A percentile compares a stretch with the other conserved stretches of the same genome.
Conservation (phyloP, 1,140 invertebrate genomes). For the Littorina saxatilis region DNA sequence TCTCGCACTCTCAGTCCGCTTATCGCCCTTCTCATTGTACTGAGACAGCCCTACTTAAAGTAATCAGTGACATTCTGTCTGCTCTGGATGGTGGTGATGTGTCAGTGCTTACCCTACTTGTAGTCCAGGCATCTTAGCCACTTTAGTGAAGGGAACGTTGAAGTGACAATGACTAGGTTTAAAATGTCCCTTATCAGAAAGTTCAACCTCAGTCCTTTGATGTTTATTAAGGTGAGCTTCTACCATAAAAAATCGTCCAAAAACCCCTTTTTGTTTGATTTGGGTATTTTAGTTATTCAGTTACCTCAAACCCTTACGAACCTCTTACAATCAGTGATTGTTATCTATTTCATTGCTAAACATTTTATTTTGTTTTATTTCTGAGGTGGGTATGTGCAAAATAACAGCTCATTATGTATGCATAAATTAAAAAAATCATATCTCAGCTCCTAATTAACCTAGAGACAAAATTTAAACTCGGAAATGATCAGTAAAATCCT, state of each 20-base stretch:
- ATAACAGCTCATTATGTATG: not conserved
- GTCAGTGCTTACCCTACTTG: too few relatives aligned
- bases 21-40: too few relatives aligned
- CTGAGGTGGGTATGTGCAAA: not conserved
- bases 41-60: too few relatives aligned
- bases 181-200: too few relatives aligned
- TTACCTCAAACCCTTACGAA: not conserved
- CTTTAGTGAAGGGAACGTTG: too few relatives aligned
- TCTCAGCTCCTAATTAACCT: not conserved
- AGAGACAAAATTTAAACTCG: constrained; percentile 6
- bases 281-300: not conserved
- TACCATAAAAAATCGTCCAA: not conserved
- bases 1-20: too few relatives aligned
- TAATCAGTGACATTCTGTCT: too few relatives aligned
- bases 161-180: too few relatives aligned
- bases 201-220: too few relatives aligned
- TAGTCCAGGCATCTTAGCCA: too few relatives aligned
- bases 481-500: not conserved
- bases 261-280: not conserved
- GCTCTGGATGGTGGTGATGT: too few relatives aligned
- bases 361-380: not conserved
- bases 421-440: constrained; percentile 1
- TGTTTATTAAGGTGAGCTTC: too few relatives aligned
- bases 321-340: not conserved
- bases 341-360: not conserved